Conservation (phyloP, 1,140 invertebrate species). For the Sminthurides bifidus region DNA sequence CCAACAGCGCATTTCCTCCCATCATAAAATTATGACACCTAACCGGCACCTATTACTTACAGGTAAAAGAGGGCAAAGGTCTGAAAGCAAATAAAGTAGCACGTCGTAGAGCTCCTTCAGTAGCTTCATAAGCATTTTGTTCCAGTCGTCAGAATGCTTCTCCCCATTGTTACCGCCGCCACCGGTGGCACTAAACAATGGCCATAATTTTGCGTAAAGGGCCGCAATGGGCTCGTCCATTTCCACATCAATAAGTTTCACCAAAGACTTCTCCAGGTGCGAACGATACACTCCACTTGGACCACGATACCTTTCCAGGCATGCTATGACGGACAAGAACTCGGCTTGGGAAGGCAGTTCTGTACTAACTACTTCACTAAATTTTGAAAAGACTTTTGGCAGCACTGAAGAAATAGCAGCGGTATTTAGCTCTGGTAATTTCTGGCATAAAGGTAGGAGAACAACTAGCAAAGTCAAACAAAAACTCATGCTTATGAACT, state of each 20-base stretch:
- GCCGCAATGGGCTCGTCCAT: neutral
- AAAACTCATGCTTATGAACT: too few relatives aligned
- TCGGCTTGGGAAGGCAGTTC: conserved; percentile 5
- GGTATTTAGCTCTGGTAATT: conserved; percentile 18
- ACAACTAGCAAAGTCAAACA: conserved; percentile 10
- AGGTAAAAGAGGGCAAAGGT: conserved; percentile 17
- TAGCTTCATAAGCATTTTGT: conserved; percentile 19
- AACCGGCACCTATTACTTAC: conserved; percentile 12
- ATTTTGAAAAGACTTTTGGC: conserved; percentile 15
- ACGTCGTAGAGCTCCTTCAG: conserved; percentile 6
- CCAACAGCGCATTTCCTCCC: too few relatives aligned
- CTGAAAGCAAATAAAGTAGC: conserved; percentile 6
- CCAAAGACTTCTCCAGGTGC: conserved; percentile 23
- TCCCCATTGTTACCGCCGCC: conserved; percentile 25
- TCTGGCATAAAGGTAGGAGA: conserved; percentile 17
- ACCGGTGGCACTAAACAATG: conserved; percentile 21
- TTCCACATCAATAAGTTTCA: conserved; percentile 12
- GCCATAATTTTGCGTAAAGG: conserved; percentile 4
- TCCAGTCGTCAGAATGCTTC: conserved; percentile 27
- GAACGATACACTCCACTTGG: conserved; percentile 19
- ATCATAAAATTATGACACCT: too few relatives aligned
- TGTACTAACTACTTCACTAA: conserved; percentile 6
- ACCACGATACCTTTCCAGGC: conserved; percentile 24
- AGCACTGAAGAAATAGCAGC: conserved; percentile 9
- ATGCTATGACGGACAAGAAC: conserved; percentile 12